Evolutionary conservation across 2,113 vertebrate species (phyloP).

Genomic region (Psephotus haematonotus): DNA sequence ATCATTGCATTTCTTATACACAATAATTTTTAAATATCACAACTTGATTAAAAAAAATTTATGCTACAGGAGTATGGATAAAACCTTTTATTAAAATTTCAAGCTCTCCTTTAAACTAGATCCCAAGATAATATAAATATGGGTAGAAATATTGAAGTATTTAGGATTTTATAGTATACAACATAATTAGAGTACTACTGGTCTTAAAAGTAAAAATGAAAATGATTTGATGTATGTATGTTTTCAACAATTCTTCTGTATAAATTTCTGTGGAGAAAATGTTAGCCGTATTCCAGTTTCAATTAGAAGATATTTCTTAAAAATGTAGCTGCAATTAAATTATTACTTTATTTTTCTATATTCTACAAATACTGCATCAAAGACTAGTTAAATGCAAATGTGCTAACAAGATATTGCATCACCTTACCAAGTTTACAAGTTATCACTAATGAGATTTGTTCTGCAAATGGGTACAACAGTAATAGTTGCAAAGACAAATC

Average conservation of each 20-base stretch:
- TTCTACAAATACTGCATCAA: constrained; percentile 30
- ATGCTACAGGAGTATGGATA: background rate
- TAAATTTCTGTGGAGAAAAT: background rate
- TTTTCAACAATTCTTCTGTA: background rate
- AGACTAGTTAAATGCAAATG: constrained; percentile 24
- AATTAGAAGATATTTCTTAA: background rate
- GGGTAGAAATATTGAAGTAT: background rate
- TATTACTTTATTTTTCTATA: background rate
- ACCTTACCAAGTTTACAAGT: constrained; percentile 27
- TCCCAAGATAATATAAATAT: background rate
- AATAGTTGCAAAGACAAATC: constrained; percentile 41
- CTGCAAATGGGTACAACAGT: constrained; percentile 8
- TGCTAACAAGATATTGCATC: constrained; percentile 27
- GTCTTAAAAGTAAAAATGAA: background rate
- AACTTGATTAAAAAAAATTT: background rate
- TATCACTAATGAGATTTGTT: constrained; percentile 50
- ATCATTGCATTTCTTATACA: background rate
- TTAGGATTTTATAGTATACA: background rate
- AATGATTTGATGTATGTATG: accelerated
- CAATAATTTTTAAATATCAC: background rate
- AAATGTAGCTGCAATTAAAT: background rate
- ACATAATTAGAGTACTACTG: background rate
- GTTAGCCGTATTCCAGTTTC: background rate
- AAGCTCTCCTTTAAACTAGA: background rate
- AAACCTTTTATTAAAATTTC: background rate